phyloP scores from a whole-genome alignment of 2,797 vertebrate genomes.

The Galagoides demidoff region DNA sequence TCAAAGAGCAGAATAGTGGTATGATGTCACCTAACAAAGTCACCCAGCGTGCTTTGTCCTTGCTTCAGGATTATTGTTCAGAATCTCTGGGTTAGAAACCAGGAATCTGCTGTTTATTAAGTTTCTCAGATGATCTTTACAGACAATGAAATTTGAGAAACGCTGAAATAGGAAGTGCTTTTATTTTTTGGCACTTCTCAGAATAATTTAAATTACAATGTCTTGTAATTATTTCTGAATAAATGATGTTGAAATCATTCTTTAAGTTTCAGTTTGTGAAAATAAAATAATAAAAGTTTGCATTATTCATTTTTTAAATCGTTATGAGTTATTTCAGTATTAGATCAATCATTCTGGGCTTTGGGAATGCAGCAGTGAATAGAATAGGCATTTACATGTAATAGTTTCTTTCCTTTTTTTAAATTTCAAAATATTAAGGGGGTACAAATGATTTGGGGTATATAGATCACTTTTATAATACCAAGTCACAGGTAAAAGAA shows the following conservation, averaged over 20 bases:
- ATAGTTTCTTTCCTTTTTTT: too few relatives aligned
- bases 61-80: not conserved
- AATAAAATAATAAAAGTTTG: not conserved
- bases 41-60: not conserved
- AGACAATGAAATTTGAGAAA: not conserved
- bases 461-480: too few relatives aligned
- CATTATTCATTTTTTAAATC: not conserved
- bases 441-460: too few relatives aligned
- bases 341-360: not conserved
- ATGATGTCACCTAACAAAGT: not conserved
- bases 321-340: not conserved
- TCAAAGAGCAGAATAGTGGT: not conserved
- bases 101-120: not conserved
- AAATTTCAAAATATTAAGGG: too few relatives aligned
- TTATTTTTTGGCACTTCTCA: not conserved
- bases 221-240: not conserved
- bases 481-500: too few relatives aligned
- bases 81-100: not conserved
- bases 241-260: not conserved
- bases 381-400: too few relatives aligned
- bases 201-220: not conserved
- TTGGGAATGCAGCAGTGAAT: not conserved
- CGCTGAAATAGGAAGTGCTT: not conserved
- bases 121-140: not conserved
- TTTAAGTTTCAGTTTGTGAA: slow-evolving; percentile 2